Conservation (phyloP, 2,113 vertebrate species). For the Rhinogobius similis region DNA sequence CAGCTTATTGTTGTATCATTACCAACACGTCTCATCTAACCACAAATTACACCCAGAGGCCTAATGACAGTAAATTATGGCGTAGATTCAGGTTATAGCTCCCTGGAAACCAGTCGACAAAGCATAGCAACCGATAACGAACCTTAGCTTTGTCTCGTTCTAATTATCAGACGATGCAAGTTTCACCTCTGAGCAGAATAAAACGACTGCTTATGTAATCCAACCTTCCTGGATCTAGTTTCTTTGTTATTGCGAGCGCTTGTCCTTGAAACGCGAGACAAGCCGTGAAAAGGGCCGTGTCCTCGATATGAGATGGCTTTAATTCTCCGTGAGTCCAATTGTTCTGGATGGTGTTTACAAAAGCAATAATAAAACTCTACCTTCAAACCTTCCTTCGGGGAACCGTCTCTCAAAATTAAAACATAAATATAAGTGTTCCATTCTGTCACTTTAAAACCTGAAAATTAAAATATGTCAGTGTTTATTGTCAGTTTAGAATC, state of each 20-base stretch:
- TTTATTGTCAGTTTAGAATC: background rate
- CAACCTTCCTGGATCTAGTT: constrained; percentile 20
- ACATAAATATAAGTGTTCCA: background rate
- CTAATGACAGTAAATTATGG: constrained; percentile 5
- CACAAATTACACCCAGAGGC: background rate
- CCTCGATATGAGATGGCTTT: constrained; percentile 8
- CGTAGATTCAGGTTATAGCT: constrained; percentile 23
- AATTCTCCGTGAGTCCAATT: constrained; percentile 2
- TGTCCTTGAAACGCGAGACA: constrained; percentile 14
- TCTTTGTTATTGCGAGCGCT: constrained; percentile 5
- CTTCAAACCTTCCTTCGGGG: background rate
- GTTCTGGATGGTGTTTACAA: constrained; percentile 12
- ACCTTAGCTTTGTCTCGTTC: background rate
- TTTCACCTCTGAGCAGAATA: constrained; percentile 28
- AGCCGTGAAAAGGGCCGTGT: background rate
- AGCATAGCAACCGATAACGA: constrained; percentile 25
- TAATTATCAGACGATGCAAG: constrained; percentile 19
- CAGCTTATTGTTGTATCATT: constrained; percentile 8
- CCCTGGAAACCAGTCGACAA: constrained; percentile 26
- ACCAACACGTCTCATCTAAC: constrained; percentile 8
- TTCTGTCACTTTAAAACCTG: background rate
- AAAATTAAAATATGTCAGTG: background rate
- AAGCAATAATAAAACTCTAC: background rate
- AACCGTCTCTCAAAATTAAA: constrained; percentile 23
- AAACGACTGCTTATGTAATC: constrained; percentile 27